phyloP scores from a whole-genome alignment of 2,113 vertebrate genomes.

The Notothenia rossii region DNA sequence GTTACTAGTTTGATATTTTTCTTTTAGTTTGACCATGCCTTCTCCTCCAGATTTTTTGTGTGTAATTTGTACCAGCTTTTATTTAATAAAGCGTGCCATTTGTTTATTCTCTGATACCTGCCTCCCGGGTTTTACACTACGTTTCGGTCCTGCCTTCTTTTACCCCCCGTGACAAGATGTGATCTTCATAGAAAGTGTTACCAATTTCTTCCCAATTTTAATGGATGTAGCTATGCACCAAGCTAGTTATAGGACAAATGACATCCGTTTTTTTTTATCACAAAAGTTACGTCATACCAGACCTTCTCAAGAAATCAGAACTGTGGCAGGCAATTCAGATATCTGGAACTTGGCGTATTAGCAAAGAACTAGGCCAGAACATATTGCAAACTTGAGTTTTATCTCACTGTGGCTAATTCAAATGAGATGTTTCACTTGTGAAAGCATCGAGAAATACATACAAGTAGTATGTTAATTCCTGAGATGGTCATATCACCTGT shows the following conservation, averaged over 20 bases:
- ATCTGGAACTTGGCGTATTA: neutral
- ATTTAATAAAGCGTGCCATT: too few relatives aligned
- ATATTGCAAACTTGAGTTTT: neutral
- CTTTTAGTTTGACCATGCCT: too few relatives aligned
- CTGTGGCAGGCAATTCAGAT: neutral
- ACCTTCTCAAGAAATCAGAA: neutral
- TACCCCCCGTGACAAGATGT: too few relatives aligned
- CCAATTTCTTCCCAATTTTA: neutral
- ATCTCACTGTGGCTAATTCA: neutral
- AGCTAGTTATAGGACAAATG: neutral
- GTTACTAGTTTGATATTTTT: too few relatives aligned
- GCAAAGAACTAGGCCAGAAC: neutral
- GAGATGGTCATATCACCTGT: constrained; percentile 12
- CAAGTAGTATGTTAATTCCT: neutral
- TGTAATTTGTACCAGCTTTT: too few relatives aligned
- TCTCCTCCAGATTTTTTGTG: too few relatives aligned
- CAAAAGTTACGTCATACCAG: neutral
- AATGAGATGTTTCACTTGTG: neutral
- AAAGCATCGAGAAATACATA: neutral
- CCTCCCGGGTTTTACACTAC: too few relatives aligned
- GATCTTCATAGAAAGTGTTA: too few relatives aligned
- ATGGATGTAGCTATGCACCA: neutral
- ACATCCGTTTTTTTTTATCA: neutral
- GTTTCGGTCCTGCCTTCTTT: too few relatives aligned
- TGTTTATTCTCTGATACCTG: too few relatives aligned